These are phyloP conservation scores for Dendrocincla fuliginosa DNA, from an alignment of 2,797 vertebrate genomes.

Conservation along the genomic window DNA sequence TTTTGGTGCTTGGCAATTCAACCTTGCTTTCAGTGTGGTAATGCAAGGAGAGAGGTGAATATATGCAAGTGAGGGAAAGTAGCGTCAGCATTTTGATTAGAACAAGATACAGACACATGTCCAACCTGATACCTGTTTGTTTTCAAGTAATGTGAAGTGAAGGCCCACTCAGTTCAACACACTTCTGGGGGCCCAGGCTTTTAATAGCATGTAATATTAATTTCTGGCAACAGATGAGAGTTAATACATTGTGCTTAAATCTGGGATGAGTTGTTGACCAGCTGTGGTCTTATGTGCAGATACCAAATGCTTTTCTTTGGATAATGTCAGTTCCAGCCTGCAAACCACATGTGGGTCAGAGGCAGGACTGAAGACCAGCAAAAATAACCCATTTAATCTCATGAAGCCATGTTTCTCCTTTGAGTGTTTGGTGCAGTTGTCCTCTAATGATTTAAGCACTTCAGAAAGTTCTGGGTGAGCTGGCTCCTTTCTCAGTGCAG, in stretches of 20 bases:
- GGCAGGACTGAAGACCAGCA: slow-evolving; percentile 17
- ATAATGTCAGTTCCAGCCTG: slow-evolving; percentile 68
- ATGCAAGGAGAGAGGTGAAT: neutral
- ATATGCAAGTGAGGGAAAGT: neutral
- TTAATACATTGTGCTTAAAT: slow-evolving; percentile 53
- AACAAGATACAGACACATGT: neutral
- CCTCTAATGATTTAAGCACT: neutral
- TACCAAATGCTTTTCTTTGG: slow-evolving; percentile 54
- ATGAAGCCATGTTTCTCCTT: neutral
- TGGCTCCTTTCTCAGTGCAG: neutral
- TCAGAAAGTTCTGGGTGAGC: slow-evolving; percentile 30
- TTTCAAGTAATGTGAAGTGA: neutral
- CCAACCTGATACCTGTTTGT: slow-evolving; percentile 4
- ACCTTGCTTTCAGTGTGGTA: rapidly evolving
- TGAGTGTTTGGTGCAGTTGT: slow-evolving; percentile 17
- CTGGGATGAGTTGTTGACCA: slow-evolving; percentile 71
- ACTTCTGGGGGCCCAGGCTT: slow-evolving; percentile 19
- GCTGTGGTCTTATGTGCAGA: slow-evolving; percentile 69
- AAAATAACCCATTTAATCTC: slow-evolving; percentile 32
- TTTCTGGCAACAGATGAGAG: slow-evolving; percentile 71
- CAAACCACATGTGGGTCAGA: slow-evolving; percentile 70
- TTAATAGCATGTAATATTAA: slow-evolving; percentile 54
- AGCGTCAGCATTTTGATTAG: neutral
- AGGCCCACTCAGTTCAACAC: slow-evolving; percentile 17
- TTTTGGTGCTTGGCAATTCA: neutral